These are phyloP conservation scores for Zaprionus taronus DNA, from an alignment of 1,140 invertebrate genomes.

Conservation along the genomic window DNA sequence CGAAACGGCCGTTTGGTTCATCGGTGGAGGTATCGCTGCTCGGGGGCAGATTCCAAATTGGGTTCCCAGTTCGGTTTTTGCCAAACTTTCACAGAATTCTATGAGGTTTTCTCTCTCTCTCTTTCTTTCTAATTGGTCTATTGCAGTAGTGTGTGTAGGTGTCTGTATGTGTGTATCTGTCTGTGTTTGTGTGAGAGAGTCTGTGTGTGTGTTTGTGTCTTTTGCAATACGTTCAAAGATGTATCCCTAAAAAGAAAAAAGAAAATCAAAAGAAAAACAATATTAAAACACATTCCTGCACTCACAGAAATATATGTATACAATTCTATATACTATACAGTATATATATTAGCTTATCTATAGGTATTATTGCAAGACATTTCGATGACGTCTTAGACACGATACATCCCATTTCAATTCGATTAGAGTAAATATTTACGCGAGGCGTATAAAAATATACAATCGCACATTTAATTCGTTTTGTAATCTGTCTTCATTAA, in stretches of 20 bases:
- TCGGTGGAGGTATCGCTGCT: constrained; percentile 60
- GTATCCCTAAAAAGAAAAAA: constrained; percentile 50
- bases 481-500: constrained; percentile 38
- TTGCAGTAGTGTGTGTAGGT: neutral
- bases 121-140: constrained; percentile 5
- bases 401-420: constrained; percentile 35
- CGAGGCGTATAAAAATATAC: constrained; percentile 41
- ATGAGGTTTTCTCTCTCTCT: neutral
- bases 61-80: constrained; percentile 20
- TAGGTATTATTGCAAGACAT: constrained; percentile 1
- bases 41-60: constrained; percentile 55
- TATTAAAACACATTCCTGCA: constrained; percentile 5
- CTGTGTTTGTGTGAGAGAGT: neutral
- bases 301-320: neutral
- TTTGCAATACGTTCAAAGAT: constrained; percentile 50
- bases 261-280: neutral
- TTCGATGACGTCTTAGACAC: constrained; percentile 46
- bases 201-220: constrained; percentile 7
- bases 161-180: neutral
- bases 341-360: constrained; percentile 12
- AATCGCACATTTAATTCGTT: constrained; percentile 29
- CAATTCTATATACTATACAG: neutral
- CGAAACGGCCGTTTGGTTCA: constrained; percentile 78
- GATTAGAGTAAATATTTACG: constrained; percentile 60
- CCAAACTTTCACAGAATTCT: constrained; percentile 1